Evolutionary conservation across 2,113 vertebrate species (phyloP).

Genomic region (Lepus timidus): DNA sequence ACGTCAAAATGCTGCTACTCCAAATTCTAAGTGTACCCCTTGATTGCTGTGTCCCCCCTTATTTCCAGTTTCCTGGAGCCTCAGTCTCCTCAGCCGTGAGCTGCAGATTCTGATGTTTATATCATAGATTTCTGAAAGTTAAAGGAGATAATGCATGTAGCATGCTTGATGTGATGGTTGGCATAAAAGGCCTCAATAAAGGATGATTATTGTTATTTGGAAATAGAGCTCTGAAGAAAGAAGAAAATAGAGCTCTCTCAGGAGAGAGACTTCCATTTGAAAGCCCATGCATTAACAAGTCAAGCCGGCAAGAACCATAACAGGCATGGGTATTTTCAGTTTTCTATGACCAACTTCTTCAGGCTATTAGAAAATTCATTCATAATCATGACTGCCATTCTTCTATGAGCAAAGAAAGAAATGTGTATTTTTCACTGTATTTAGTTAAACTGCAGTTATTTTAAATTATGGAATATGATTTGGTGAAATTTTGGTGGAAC

Average conservation of each 20-base stretch:
- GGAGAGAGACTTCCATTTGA: neutral
- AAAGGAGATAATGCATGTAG: neutral
- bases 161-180: neutral
- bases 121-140: neutral
- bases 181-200: neutral
- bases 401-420: neutral
- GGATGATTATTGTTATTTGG: neutral
- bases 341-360: neutral
- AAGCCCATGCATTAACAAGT: neutral
- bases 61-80: neutral
- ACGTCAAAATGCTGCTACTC: neutral
- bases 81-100: neutral
- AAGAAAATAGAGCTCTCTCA: too few relatives aligned
- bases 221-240: neutral
- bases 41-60: neutral
- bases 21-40: neutral
- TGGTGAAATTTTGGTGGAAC: conserved; percentile 10
- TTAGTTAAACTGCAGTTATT: conserved; percentile 25
- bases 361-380: neutral
- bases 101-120: neutral
- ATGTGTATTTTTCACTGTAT: neutral
- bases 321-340: neutral
- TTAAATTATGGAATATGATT: conserved; percentile 20
- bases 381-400: neutral
- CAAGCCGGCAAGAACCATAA: neutral